phyloP scores from a whole-genome alignment of 2,113 vertebrate species.

The Pholis gunnellus region DNA sequence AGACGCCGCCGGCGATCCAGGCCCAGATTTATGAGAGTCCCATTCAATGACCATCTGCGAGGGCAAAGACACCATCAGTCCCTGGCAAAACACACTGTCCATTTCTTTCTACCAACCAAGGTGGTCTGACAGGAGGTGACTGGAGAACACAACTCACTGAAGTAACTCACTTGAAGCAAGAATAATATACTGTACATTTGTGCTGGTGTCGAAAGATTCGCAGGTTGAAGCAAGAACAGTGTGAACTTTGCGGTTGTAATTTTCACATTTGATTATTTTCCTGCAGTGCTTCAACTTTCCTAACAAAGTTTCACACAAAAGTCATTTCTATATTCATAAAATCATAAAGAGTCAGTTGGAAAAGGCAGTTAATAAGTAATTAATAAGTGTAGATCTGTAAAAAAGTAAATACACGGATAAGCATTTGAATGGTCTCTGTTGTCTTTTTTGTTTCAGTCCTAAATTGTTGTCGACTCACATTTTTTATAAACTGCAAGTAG shows the following conservation, averaged over 20 bases:
- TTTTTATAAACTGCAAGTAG: not conserved
- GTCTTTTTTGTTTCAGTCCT: not conserved
- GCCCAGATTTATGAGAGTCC: conserved; percentile 89
- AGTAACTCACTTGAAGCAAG: conserved; percentile 38
- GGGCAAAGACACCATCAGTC: conserved; percentile 81
- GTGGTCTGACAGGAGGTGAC: conserved; percentile 63
- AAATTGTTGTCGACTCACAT: not conserved
- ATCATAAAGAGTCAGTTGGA: not conserved
- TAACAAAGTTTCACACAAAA: not conserved
- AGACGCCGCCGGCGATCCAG: conserved; percentile 91
- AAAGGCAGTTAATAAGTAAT: not conserved
- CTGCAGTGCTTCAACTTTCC: conserved; percentile 10
- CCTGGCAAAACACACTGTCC: conserved; percentile 57
- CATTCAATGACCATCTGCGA: conserved; percentile 95
- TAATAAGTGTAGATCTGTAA: not conserved
- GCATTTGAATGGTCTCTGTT: not conserved
- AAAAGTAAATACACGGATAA: not conserved
- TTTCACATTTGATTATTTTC: not conserved
- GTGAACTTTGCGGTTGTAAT: conserved; percentile 2
- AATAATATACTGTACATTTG: conserved; percentile 33
- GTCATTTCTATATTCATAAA: not conserved
- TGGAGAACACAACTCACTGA: conserved; percentile 47
- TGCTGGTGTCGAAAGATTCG: conserved; percentile 6
- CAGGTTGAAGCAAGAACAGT: conserved; percentile 19
- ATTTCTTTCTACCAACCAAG: conserved; percentile 58